These are phyloP conservation scores for Siniperca knerii DNA, from an alignment of 2,113 vertebrate species.

Conservation along the genomic window DNA sequence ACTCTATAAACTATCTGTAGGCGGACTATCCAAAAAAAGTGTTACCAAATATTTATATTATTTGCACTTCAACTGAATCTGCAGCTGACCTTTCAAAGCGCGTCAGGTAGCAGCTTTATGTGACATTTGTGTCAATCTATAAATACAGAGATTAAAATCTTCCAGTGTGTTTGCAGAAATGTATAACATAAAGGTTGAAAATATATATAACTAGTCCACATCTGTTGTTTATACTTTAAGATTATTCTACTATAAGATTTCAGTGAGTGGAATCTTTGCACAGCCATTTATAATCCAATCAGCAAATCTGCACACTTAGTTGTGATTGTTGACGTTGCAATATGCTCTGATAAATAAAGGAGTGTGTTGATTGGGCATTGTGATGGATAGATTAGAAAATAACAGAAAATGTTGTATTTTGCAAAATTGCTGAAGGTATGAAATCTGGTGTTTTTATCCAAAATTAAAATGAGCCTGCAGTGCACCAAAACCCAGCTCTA, in stretches of 20 bases:
- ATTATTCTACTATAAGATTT: neutral
- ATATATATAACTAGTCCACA: neutral
- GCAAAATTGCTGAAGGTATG: neutral
- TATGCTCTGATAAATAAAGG: constrained; percentile 18
- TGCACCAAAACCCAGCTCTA: constrained; percentile 8
- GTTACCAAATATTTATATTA: neutral
- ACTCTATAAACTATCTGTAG: too few relatives aligned
- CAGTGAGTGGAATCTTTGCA: neutral
- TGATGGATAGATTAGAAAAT: constrained; percentile 8
- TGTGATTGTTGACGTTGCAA: neutral
- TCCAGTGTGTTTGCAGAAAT: neutral
- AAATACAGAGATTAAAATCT: constrained; percentile 36
- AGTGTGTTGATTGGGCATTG: constrained; percentile 12
- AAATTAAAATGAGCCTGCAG: constrained; percentile 14
- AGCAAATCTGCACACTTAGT: constrained; percentile 1
- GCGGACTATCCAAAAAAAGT: too few relatives aligned
- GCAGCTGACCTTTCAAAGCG: constrained; percentile 35
- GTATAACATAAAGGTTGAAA: constrained; percentile 2
- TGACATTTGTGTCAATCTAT: constrained; percentile 38
- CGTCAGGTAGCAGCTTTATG: constrained; percentile 26
- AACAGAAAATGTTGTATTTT: neutral
- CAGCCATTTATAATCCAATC: constrained; percentile 9
- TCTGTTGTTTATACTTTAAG: neutral
- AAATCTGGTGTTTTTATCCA: neutral
- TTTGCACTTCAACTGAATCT: neutral